Percentiles rank a stretch among this genome's conserved stretches.
Evolutionary conservation across 2,888 invertebrate genomes (phyloP).

Genomic region (Galeopsomyia nigrocyanea): DNA sequence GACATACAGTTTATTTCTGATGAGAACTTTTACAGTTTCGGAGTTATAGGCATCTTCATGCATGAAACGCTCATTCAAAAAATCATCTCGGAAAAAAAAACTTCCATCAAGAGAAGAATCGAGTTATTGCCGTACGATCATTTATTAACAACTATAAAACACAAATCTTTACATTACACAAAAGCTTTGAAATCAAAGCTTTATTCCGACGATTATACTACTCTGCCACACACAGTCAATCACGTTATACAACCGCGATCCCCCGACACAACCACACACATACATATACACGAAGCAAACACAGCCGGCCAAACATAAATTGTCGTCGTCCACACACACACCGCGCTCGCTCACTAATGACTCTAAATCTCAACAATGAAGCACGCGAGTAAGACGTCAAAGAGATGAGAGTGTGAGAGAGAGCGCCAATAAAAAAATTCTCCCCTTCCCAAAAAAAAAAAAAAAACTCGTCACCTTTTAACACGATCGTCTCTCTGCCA

Average conservation of each 20-base stretch:
- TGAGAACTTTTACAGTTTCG: too few relatives aligned
- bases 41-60: too few relatives aligned
- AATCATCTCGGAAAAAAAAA: too few relatives aligned
- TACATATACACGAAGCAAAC: background rate
- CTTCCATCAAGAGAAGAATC: too few relatives aligned
- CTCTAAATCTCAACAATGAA: background rate
- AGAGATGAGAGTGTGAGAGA: background rate
- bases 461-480: constrained; percentile 33
- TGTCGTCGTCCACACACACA: background rate
- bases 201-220: too few relatives aligned
- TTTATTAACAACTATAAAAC: too few relatives aligned
- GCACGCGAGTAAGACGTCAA: constrained; percentile 23
- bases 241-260: background rate
- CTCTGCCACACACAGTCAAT: background rate
- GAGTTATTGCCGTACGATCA: too few relatives aligned
- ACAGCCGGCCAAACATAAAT: constrained; percentile 2
- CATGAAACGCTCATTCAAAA: too few relatives aligned
- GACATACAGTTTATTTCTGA: too few relatives aligned
- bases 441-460: background rate
- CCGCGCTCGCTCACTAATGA: background rate
- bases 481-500: constrained; percentile 28
- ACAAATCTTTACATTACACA: too few relatives aligned
- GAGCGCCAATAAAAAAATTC: too few relatives aligned
- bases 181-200: too few relatives aligned
- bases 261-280: background rate